Base-by-base conservation (phyloP, 2,888 invertebrate genomes). In the Callimorpha dominula region DNA sequence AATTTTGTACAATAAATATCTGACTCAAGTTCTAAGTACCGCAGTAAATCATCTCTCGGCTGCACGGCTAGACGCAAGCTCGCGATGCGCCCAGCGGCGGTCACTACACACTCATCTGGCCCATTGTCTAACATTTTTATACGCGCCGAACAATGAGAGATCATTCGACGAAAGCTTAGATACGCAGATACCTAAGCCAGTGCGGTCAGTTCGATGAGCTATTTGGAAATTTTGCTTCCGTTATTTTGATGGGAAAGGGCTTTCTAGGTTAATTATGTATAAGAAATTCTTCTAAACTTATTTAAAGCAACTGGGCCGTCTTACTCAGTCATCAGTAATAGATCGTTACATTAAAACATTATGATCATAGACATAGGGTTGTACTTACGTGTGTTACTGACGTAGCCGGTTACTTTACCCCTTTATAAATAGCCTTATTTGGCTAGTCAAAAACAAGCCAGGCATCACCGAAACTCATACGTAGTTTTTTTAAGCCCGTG, bases 61-160 rank as follows among this genome's bases (percentile, higher is more conserved):
- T 80, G 77, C 66, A 6, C 0, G 2, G 6, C 75, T 83, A 80
- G 49, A 71, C 68, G 17, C 69, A 79, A 77, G 73, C 77, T 78
- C 70, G 79, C 78, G 73, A 79, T 78, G 73, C 85, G 78, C 84
- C 87, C 85, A 81, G 81, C 86, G 86, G 88, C 88, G 86, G 84
- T 87, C 84, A 84, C 79, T 78, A 81, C 80, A 83, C 82, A 81
- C 87, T 86, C 87, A 85, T 85, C 87, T 85, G 66, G 80, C 80
- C 90, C 82, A 90, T 90, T 90, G 89, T 90, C 86, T 89, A 85
- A 82, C 81, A 85, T 88, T 89, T 88, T 87, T 88, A 85, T 84
- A 82, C 80, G 74, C 74, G 69, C 74, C 78, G 87, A 88, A 89
- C 90, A 89, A 89, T 90, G 86, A 83, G 82, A 83, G 86, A 87